Conservation (phyloP, 2,113 vertebrate species). For the Zosterops pallidus region DNA sequence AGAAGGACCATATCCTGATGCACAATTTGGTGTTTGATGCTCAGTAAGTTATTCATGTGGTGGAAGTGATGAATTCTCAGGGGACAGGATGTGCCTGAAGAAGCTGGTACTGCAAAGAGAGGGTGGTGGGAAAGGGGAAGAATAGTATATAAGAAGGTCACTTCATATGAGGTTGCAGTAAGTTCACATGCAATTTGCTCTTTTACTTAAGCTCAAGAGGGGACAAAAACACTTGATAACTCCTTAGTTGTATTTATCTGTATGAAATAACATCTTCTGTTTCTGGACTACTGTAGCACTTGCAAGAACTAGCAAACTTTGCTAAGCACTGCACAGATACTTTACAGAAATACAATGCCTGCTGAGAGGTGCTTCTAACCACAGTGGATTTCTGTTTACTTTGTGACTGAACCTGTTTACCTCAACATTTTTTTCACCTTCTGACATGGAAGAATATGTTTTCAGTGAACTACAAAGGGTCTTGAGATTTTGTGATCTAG, state of each 20-base stretch:
- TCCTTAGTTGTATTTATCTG: background rate
- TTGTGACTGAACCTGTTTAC: background rate
- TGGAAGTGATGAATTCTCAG: background rate
- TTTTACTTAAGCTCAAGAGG: background rate
- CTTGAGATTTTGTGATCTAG: background rate
- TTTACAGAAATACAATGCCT: background rate
- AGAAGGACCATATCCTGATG: background rate
- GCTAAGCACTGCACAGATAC: background rate
- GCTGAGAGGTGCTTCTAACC: background rate
- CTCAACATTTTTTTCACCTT: background rate
- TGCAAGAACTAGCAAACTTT: background rate
- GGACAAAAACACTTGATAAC: background rate
- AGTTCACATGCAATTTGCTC: background rate
- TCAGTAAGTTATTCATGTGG: fast-evolving
- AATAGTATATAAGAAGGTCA: background rate
- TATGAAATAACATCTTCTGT: background rate
- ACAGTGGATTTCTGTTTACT: background rate
- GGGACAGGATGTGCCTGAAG: background rate
- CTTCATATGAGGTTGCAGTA: background rate
- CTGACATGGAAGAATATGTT: background rate
- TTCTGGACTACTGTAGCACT: background rate
- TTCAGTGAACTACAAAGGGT: background rate
- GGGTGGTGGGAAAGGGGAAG: background rate
- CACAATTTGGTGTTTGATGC: background rate
- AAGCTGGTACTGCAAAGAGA: background rate